Conservation (phyloP, 2,113 vertebrate genomes). For the Poecile atricapillus region DNA sequence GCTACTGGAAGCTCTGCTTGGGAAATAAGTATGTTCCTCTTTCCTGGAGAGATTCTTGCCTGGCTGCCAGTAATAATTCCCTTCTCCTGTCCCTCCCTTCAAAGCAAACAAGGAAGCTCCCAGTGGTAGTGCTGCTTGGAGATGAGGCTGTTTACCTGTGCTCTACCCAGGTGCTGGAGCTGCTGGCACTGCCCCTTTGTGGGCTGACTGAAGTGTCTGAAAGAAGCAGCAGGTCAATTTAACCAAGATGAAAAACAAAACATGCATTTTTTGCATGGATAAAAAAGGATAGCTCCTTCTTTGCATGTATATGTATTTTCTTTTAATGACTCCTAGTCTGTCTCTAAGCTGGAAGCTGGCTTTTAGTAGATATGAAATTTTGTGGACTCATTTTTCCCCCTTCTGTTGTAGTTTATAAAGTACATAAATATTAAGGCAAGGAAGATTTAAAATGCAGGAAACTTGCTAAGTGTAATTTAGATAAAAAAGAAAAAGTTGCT, state of each 20-base stretch:
- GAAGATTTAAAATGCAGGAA: not conserved
- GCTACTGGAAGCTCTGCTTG: not conserved
- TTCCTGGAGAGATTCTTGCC: not conserved
- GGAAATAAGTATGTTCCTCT: not conserved
- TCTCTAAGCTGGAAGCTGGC: not conserved
- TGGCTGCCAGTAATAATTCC: not conserved
- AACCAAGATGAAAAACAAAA: not conserved
- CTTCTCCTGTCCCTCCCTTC: not conserved
- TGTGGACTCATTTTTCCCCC: not conserved
- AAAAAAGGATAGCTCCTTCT: not conserved
- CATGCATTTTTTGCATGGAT: not conserved
- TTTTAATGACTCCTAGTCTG: not conserved
- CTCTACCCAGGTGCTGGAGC: not conserved
- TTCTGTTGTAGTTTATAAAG: not conserved
- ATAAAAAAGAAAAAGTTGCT: not conserved
- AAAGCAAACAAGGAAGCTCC: not conserved
- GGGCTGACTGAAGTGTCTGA: not conserved
- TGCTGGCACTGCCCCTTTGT: rapidly evolving
- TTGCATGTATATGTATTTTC: not conserved
- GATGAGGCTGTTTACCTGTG: not conserved
- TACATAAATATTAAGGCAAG: not conserved
- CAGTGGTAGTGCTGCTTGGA: not conserved
- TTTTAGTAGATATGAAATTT: not conserved
- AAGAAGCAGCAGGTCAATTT: not conserved
- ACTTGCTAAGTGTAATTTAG: not conserved